Evolutionary conservation across 2,113 vertebrate species (phyloP).

Genomic region (Petaurus breviceps): DNA sequence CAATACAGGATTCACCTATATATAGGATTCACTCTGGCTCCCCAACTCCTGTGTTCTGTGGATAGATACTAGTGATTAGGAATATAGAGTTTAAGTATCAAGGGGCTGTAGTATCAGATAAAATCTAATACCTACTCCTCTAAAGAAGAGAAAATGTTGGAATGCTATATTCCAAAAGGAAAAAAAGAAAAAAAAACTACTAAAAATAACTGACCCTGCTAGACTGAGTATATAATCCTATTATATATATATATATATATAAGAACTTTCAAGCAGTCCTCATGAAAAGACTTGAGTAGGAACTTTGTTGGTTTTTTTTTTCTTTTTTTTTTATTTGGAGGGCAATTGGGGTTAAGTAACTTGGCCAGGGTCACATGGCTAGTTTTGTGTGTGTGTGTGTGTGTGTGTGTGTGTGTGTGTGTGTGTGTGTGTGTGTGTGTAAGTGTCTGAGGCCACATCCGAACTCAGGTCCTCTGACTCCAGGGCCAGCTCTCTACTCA

Average conservation of each 20-base stretch:
- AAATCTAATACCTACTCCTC: not conserved
- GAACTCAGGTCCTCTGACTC: too few relatives aligned
- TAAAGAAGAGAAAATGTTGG: not conserved
- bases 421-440: too few relatives aligned
- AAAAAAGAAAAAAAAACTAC: not conserved
- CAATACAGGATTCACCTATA: not conserved
- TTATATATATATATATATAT: too few relatives aligned
- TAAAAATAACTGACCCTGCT: not conserved
- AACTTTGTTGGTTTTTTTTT: too few relatives aligned
- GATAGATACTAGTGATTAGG: not conserved
- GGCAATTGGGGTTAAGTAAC: too few relatives aligned
- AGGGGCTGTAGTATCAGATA: not conserved
- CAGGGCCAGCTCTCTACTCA: too few relatives aligned
- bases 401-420: too few relatives aligned
- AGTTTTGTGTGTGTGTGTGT: too few relatives aligned
- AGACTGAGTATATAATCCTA: not conserved
- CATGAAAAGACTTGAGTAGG: not conserved
- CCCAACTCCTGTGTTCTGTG: not conserved
- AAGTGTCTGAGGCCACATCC: too few relatives aligned
- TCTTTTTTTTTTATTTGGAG: too few relatives aligned
- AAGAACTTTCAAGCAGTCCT: not conserved
- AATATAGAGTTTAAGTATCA: not conserved
- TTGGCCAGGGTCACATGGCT: too few relatives aligned
- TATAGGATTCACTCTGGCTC: not conserved
- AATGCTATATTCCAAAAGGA: not conserved